Conservation (phyloP, 2,888 invertebrate species). For the Lymantria dispar region DNA sequence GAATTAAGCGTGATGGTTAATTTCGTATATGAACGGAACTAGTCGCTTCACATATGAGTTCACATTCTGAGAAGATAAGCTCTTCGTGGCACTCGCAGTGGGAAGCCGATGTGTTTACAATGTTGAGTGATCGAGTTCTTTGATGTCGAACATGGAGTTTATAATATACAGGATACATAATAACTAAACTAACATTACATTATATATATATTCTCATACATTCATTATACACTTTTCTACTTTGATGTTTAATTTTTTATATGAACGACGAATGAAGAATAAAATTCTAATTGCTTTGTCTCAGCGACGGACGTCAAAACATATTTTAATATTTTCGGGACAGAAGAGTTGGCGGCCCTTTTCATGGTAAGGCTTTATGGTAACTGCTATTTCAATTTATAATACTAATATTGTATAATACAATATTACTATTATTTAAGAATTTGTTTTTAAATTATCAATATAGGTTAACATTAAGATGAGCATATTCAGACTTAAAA, state of each 20-base stretch:
- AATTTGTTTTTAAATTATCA: no score
- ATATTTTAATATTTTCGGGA: no score
- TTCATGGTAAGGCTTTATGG: no score
- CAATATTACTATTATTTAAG: no score
- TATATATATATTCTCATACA: background rate
- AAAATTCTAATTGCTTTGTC: background rate
- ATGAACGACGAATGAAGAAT: background rate
- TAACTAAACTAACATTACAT: slow-evolving; percentile 15
- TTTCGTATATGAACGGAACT: slow-evolving; percentile 45
- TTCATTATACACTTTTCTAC: background rate
- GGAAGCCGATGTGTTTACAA: slow-evolving; percentile 39
- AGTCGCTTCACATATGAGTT: slow-evolving; percentile 37
- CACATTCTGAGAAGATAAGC: slow-evolving; percentile 40
- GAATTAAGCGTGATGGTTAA: slow-evolving; percentile 49
- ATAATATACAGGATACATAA: slow-evolving; percentile 32
- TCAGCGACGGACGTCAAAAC: background rate
- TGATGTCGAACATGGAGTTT: slow-evolving; percentile 39
- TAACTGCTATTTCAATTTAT: no score
- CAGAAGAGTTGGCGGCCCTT: no score
- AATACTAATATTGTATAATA: no score
- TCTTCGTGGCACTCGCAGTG: slow-evolving; percentile 22
- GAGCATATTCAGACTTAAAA: no score
- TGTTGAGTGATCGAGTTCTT: slow-evolving; percentile 39
- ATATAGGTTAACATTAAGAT: no score
- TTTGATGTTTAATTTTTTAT: background rate